phyloP scores from a whole-genome alignment of 2,113 vertebrate genomes.

The Brachyhypopomus occidentalis region DNA sequence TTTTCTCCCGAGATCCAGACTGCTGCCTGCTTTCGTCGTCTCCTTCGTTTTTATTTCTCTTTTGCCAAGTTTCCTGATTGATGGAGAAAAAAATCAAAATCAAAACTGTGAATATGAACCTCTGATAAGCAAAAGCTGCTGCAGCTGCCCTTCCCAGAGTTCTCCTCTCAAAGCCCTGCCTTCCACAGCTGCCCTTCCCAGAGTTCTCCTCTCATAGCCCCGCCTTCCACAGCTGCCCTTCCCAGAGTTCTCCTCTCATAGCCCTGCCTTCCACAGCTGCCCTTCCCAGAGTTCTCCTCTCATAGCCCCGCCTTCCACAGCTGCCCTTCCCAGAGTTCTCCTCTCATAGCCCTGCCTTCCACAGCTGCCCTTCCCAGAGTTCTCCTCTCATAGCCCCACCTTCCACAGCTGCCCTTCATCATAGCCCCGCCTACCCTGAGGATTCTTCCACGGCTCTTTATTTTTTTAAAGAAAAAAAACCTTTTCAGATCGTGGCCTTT shows the following conservation, averaged over 20 bases:
- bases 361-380: background rate
- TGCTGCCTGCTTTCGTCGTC: conserved; percentile 59
- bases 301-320: conserved; percentile 23
- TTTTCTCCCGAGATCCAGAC: conserved; percentile 60
- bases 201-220: too few relatives aligned
- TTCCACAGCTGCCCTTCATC: too few relatives aligned
- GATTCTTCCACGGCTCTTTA: conserved; percentile 11
- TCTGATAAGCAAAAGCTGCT: conserved; percentile 52
- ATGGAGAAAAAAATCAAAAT: conserved; percentile 63
- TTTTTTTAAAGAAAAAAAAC: conserved; percentile 44
- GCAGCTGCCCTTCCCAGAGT: conserved; percentile 53
- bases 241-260: conserved; percentile 29
- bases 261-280: background rate
- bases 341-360: conserved; percentile 39
- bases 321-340: too few relatives aligned
- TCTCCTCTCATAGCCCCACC: conserved; percentile 25
- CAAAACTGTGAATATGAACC: conserved; percentile 81
- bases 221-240: conserved; percentile 39
- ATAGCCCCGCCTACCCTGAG: conserved; percentile 46
- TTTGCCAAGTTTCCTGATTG: conserved; percentile 76
- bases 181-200: too few relatives aligned
- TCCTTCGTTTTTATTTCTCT: conserved; percentile 59
- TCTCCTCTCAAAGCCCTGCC: conserved; percentile 22
- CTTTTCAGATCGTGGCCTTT: conserved; percentile 77
- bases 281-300: too few relatives aligned